phyloP scores from a whole-genome alignment of 2,888 invertebrate species.

The Shargacucullia verbasci region DNA sequence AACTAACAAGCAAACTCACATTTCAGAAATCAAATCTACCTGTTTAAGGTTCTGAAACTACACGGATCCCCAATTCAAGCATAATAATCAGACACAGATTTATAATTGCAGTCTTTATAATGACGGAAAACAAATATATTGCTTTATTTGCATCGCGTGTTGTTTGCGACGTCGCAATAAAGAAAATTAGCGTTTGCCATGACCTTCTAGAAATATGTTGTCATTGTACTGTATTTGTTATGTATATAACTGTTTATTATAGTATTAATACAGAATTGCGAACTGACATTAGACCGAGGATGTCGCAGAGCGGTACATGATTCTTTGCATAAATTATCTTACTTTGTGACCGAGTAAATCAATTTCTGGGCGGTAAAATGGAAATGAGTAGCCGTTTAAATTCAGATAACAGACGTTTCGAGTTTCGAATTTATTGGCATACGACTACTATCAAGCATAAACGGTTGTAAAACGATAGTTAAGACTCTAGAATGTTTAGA shows the following conservation, averaged over 20 bases:
- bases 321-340: constrained; percentile 83
- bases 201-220: constrained; percentile 73
- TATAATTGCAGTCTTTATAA: constrained; percentile 44
- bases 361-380: constrained; percentile 62
- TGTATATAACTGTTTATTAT: constrained; percentile 74
- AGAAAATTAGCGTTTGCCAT: constrained; percentile 80
- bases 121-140: constrained; percentile 59
- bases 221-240: constrained; percentile 62
- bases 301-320: constrained; percentile 83
- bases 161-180: constrained; percentile 71
- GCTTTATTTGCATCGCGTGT: constrained; percentile 75
- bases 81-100: constrained; percentile 11
- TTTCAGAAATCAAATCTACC: too few relatives aligned
- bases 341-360: constrained; percentile 67
- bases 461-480: constrained; percentile 34
- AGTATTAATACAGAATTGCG: constrained; percentile 69
- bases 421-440: constrained; percentile 47
- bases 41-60: not conserved
- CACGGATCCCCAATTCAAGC: not conserved
- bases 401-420: constrained; percentile 45
- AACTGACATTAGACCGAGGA: constrained; percentile 72
- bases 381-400: constrained; percentile 61
- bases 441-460: constrained; percentile 8
- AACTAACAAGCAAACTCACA: too few relatives aligned
- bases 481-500: too few relatives aligned